These are phyloP conservation scores for Aulostomus chinensis DNA, from an alignment of 2,797 vertebrate species.

Conservation along the genomic window DNA sequence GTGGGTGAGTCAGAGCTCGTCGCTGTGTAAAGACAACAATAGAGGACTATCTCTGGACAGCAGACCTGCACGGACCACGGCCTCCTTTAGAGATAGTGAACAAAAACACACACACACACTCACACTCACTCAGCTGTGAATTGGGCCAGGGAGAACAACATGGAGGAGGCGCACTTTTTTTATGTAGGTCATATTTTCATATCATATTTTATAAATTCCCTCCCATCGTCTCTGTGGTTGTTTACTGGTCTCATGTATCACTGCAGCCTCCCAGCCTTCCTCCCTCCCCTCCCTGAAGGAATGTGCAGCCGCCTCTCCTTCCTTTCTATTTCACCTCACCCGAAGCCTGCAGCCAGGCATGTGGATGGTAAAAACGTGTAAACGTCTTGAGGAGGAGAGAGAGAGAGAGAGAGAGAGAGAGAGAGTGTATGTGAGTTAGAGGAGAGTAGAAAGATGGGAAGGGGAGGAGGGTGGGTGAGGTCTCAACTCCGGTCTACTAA, in stretches of 20 bases:
- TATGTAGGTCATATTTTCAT: constrained; percentile 72
- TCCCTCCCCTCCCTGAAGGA: constrained; percentile 38
- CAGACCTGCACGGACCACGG: constrained; percentile 47
- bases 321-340: constrained; percentile 63
- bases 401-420: constrained; percentile 36
- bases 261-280: constrained; percentile 35
- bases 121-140: constrained; percentile 38
- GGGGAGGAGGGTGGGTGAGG: constrained; percentile 12
- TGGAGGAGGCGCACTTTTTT: constrained; percentile 41
- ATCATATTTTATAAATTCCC: constrained; percentile 53
- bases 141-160: constrained; percentile 26
- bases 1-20: constrained; percentile 47
- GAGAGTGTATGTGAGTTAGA: constrained; percentile 17
- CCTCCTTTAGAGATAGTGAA: constrained; percentile 29
- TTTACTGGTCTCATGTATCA: constrained; percentile 50
- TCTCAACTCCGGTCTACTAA: constrained; percentile 40
- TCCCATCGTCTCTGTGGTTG: constrained; percentile 38
- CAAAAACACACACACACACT: not conserved
- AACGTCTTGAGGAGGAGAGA: constrained; percentile 42
- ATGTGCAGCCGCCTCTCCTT: constrained; percentile 45
- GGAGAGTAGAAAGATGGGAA: constrained; percentile 15
- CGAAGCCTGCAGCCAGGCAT: constrained; percentile 62
- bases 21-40: constrained; percentile 55
- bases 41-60: constrained; percentile 62
- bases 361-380: constrained; percentile 71